phyloP scores from a whole-genome alignment of 1,140 invertebrate species.

The Drosophila arawakana region DNA sequence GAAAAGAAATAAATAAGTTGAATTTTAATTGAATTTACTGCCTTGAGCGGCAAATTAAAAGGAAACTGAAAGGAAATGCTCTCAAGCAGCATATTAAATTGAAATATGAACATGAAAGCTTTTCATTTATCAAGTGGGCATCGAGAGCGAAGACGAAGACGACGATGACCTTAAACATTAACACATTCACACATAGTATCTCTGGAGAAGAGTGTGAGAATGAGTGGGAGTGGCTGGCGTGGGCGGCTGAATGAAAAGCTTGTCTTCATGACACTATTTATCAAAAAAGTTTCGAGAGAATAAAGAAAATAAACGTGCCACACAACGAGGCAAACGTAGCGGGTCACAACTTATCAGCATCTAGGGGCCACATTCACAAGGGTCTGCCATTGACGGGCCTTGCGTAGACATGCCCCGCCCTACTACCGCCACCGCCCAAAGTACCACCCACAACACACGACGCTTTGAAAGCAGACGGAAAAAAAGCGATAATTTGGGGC shows the following conservation, averaged over 20 bases:
- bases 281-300: slow-evolving; percentile 45
- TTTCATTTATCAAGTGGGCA: slow-evolving; percentile 67
- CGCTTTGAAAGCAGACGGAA: slow-evolving; percentile 17
- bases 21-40: slow-evolving; percentile 64
- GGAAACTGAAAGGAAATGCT: slow-evolving; percentile 44
- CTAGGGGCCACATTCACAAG: slow-evolving; percentile 39
- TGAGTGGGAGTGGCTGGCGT: slow-evolving; percentile 8
- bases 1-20: slow-evolving; percentile 9
- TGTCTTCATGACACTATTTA: slow-evolving; percentile 55
- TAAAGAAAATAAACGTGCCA: slow-evolving; percentile 67
- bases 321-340: slow-evolving; percentile 49
- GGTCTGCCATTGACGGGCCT: slow-evolving; percentile 70
- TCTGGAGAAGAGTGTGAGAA: slow-evolving; percentile 18
- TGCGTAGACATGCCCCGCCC: slow-evolving; percentile 33
- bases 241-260: background rate
- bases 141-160: slow-evolving; percentile 2
- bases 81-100: slow-evolving; percentile 60
- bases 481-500: slow-evolving; percentile 68
- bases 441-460: background rate
- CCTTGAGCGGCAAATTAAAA: slow-evolving; percentile 44
- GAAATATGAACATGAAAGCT: slow-evolving; percentile 78
- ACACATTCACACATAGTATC: slow-evolving; percentile 64
- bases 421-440: background rate
- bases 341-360: slow-evolving; percentile 75
- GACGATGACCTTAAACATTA: slow-evolving; percentile 71